phyloP scores from a whole-genome alignment of 2,797 vertebrate species.

The Eulemur rubriventer region DNA sequence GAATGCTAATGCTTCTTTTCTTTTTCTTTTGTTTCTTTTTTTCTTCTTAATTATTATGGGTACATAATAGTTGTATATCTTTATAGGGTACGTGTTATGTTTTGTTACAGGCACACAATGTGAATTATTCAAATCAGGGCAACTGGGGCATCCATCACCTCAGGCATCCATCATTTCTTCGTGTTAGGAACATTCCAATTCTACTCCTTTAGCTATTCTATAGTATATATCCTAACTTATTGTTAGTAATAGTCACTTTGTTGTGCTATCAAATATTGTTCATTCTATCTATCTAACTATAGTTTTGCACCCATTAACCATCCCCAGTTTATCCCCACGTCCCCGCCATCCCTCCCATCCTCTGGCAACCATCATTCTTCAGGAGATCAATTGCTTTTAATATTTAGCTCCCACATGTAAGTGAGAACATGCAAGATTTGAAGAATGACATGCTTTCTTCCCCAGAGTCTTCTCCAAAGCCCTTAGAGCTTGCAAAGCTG shows the following conservation, averaged over 20 bases:
- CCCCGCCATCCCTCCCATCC: background rate
- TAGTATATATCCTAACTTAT: background rate
- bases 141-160: background rate
- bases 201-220: background rate
- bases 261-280: background rate
- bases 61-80: background rate
- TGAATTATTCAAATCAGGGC: background rate
- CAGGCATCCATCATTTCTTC: background rate
- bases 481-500: background rate
- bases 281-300: background rate
- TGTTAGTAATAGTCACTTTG: background rate
- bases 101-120: background rate
- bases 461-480: background rate
- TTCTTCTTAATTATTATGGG: background rate
- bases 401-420: background rate
- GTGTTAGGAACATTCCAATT: background rate
- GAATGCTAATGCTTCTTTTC: background rate
- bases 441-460: background rate
- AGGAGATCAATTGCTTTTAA: background rate
- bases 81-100: background rate
- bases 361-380: background rate
- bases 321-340: background rate
- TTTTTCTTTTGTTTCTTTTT: background rate
- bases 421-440: background rate
- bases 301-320: background rate